Base-by-base conservation (phyloP, 2,888 invertebrate genomes). In the Mallateleia sp. region DNA sequence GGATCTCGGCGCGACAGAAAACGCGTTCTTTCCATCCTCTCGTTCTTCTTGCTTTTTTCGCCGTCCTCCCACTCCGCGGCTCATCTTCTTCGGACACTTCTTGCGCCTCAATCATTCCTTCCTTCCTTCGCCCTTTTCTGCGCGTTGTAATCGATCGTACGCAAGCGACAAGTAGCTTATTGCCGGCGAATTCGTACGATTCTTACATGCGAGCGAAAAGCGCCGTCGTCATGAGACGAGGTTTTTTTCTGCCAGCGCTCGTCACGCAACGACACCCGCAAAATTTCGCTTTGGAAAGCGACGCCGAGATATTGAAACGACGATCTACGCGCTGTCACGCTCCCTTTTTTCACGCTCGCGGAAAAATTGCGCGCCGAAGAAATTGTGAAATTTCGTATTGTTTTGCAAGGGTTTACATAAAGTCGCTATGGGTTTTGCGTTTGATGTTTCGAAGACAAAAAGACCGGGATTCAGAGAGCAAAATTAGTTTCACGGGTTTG, bases 211-310 rank as follows among this genome's bases (percentile, higher is more conserved):
- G 71, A 62, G 56, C 80, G 74, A 81, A 74, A 77, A 79, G 62
- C 28, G 66, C 45, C 78, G 74, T 54, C 66, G 79, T 67, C 84
- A 52, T 66, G 38, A 58, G 38, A 64, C 66, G 22, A 2, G 15
- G 24, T 28, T 20, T 58, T 52, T 34, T 54, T 56, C 32, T 66
- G 34, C 47, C 24, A 67, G 52, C 50, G 28, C 64, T 54, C 80
- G 85, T 85, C 85, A 85, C 80, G 85, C 85, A 85, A 80, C 85
- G 80, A 85, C 85, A 85, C 80, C 85, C 85, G 85, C 80, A 79
- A 85, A 85, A 80, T 85, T 80, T 85, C 85, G 80, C 85, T 85
- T 85, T 85, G 85, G 85, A 80, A 75, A 85, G 85, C 85, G 72
- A 78, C 78, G 52, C 45, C 47, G 67, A 50, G 85, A 80, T 77